These are phyloP conservation scores for Ophiothrix spiculata DNA, from an alignment of 35 echinoderm and acorn worm species.

Conservation along the genomic window DNA sequence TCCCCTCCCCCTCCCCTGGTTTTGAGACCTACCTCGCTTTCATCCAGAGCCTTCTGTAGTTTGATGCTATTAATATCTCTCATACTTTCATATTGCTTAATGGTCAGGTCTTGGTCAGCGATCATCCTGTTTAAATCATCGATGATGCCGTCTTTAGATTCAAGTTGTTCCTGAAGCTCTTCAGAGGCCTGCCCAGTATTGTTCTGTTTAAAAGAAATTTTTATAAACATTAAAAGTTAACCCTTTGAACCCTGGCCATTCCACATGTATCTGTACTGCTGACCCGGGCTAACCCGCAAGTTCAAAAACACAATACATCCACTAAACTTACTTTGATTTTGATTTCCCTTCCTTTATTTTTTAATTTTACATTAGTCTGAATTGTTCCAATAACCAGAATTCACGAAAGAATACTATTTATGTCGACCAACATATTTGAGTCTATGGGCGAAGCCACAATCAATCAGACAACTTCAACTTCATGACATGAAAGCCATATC, in stretches of 20 bases:
- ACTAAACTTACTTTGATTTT: too few relatives aligned
- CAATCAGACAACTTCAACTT: too few relatives aligned
- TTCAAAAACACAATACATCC: too few relatives aligned
- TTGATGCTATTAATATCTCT: conserved; percentile 63
- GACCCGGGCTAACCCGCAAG: too few relatives aligned
- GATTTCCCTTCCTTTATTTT: too few relatives aligned
- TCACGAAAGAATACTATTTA: too few relatives aligned
- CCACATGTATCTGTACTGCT: too few relatives aligned
- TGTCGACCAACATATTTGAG: too few relatives aligned
- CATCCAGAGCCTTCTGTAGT: conserved; percentile 72
- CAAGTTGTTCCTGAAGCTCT: conserved; percentile 59
- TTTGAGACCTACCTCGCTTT: conserved; percentile 58
- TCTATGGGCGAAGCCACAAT: too few relatives aligned
- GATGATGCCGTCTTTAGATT: conserved; percentile 77
- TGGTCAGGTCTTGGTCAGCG: conserved; percentile 67
- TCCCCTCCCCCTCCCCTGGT: not conserved
- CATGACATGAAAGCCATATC: not conserved
- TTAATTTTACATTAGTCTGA: too few relatives aligned
- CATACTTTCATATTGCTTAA: conserved; percentile 81
- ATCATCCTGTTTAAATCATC: conserved; percentile 55
- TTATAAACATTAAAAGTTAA: not conserved
- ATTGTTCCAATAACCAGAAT: too few relatives aligned
- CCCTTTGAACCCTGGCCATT: too few relatives aligned
- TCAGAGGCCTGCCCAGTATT: conserved; percentile 61
- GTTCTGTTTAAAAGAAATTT: conserved; percentile 56